Conservation (phyloP, 2,888 invertebrate genomes). For the Chloroclysta siterata region DNA sequence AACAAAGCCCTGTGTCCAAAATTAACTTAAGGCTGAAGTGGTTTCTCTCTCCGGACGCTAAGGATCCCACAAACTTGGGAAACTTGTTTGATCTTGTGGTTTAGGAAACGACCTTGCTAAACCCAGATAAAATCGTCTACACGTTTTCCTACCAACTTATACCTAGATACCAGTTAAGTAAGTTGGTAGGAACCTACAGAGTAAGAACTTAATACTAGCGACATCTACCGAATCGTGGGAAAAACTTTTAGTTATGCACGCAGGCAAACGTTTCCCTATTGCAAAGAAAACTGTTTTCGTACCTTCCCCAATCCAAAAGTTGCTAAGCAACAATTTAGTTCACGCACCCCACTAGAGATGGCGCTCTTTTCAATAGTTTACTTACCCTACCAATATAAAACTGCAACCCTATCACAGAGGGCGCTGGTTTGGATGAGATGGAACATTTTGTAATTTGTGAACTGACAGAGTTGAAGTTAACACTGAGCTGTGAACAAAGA, state of each 20-base stretch:
- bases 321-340: slow-evolving; percentile 9
- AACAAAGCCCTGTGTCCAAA: background rate
- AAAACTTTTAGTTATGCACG: background rate
- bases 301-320: background rate
- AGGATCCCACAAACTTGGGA: slow-evolving; percentile 5
- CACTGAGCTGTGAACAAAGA: too few relatives aligned
- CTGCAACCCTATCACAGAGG: slow-evolving; percentile 11
- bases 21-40: background rate
- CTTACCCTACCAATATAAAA: background rate
- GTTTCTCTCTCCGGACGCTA: background rate
- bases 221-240: background rate
- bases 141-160: background rate
- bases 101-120: slow-evolving; percentile 4
- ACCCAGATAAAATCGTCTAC: background rate
- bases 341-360: slow-evolving; percentile 17
- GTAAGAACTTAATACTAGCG: background rate
- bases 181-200: background rate
- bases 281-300: background rate
- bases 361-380: slow-evolving; percentile 8
- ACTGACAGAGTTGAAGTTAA: background rate
- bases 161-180: background rate
- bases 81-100: slow-evolving; percentile 12
- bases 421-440: background rate
- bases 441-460: background rate
- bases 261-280: background rate